A percentile compares a stretch with the other conserved stretches of the same genome.
Evolutionary conservation across 64 coral and sea anemone species (phyloP).

Genomic region (Exaiptasia diaphana): DNA sequence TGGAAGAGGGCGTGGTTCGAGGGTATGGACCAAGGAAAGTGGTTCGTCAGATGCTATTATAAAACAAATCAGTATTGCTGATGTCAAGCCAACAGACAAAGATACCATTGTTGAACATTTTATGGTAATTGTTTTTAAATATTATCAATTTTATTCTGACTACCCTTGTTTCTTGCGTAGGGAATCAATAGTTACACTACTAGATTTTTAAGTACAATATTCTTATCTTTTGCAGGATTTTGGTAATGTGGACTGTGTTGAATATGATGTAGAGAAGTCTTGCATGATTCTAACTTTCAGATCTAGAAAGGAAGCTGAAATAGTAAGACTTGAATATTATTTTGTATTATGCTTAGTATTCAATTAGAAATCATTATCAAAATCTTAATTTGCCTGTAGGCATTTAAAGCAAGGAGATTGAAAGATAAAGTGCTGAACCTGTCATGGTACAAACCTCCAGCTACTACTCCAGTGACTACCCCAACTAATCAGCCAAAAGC

Average conservation of each 20-base stretch:
- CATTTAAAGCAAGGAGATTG: constrained; percentile 41
- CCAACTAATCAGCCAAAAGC: neutral
- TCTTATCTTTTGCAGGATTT: constrained; percentile 82
- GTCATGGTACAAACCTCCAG: constrained; percentile 27
- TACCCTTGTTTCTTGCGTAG: neutral
- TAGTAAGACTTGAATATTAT: constrained; percentile 43
- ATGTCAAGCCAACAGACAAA: constrained; percentile 58
- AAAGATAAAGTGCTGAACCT: constrained; percentile 39
- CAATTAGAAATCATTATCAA: neutral
- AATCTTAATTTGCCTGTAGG: constrained; percentile 1
- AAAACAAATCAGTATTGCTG: constrained; percentile 68
- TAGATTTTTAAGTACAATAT: too few species aligned
- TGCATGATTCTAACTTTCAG: constrained; percentile 70
- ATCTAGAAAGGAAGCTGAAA: constrained; percentile 94
- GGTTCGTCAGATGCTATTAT: constrained; percentile 68
- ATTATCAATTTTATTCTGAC: neutral
- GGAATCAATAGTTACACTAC: neutral
- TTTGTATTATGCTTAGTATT: neutral
- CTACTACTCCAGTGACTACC: neutral
- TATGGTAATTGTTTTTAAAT: constrained; percentile 79
- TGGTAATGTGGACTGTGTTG: constrained; percentile 86
- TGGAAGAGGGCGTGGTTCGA: constrained; percentile 51
- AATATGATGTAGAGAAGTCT: constrained; percentile 67
- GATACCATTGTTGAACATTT: constrained; percentile 76
- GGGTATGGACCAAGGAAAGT: constrained; percentile 76